phyloP scores from a whole-genome alignment of 2,797 vertebrate genomes.

The Enteromius trimaculatus region DNA sequence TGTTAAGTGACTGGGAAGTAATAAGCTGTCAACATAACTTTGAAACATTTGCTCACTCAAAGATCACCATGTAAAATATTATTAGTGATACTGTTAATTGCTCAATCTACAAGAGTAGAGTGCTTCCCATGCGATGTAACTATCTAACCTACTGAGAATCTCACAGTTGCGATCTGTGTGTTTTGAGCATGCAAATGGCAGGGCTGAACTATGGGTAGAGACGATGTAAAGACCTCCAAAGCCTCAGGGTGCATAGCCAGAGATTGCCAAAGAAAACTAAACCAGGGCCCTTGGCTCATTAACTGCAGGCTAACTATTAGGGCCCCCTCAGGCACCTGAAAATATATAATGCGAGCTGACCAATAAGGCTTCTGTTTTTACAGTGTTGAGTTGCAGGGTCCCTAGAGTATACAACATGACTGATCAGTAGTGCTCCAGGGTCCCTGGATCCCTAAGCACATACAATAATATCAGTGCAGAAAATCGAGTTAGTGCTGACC shows the following conservation, averaged over 20 bases:
- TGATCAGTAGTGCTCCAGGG: not conserved
- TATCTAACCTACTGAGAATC: not conserved
- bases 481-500: too few species aligned
- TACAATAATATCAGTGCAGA: too few species aligned
- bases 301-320: not conserved
- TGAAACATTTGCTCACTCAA: constrained; percentile 18
- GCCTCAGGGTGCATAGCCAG: not conserved
- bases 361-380: not conserved
- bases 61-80: not conserved
- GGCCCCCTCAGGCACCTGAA: not conserved
- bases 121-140: not conserved
- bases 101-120: not conserved
- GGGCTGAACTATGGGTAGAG: not conserved
- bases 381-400: not conserved
- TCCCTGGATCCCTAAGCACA: not conserved
- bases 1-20: not conserved
- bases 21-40: not conserved
- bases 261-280: not conserved
- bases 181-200: not conserved
- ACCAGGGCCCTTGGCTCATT: not conserved
- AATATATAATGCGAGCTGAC: not conserved
- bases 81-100: not conserved
- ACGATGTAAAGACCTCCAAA: not conserved
- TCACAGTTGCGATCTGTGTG: not conserved
- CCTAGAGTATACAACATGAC: not conserved